Conservation (phyloP, 2,113 vertebrate genomes). For the Scytalopus superciliaris region DNA sequence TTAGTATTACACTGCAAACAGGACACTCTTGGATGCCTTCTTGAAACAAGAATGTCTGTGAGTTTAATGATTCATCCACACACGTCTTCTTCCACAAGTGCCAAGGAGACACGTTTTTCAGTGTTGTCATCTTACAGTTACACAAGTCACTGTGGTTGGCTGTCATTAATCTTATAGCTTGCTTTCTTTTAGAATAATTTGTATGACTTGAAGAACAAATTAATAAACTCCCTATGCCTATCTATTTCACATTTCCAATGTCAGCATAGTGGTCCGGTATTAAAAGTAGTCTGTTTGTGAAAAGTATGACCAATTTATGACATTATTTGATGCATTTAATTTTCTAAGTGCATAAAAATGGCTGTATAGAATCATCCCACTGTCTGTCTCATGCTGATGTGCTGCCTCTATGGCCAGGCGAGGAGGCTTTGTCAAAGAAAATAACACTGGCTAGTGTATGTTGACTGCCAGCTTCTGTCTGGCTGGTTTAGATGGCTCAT, state of each 20-base stretch:
- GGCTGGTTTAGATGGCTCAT: not conserved
- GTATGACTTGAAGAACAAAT: not conserved
- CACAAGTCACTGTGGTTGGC: not conserved
- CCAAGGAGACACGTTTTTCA: not conserved
- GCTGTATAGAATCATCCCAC: accelerated
- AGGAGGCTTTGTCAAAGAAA: not conserved
- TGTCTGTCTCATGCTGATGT: not conserved
- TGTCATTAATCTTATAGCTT: not conserved
- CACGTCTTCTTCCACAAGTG: not conserved
- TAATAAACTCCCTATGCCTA: not conserved
- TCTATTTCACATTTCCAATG: not conserved
- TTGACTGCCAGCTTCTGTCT: not conserved
- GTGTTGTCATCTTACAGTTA: not conserved
- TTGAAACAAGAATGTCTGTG: not conserved
- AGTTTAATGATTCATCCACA: not conserved
- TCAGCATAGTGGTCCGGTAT: not conserved
- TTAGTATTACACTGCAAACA: not conserved
- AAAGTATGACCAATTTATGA: not conserved
- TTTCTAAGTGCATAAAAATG: not conserved
- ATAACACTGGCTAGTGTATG: not conserved
- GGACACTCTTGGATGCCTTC: not conserved
- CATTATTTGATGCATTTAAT: not conserved
- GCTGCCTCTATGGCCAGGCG: not conserved
- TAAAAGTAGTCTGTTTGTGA: not conserved
- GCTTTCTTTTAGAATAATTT: not conserved